Percentiles rank a stretch among this genome's conserved stretches.
Evolutionary conservation across 2,888 invertebrate genomes (phyloP).

Genomic region (Poecilobothrus nobilitatus): DNA sequence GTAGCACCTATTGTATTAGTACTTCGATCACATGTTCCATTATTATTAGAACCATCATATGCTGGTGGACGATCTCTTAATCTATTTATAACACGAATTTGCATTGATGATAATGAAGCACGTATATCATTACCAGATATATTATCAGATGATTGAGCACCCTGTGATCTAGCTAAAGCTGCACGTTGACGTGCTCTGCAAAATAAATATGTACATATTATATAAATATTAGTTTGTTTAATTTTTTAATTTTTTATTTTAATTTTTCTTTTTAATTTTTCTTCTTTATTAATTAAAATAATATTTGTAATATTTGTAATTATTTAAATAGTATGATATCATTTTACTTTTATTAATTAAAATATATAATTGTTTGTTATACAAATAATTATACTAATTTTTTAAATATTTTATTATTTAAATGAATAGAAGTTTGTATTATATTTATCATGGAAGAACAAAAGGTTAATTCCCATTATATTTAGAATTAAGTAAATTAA

Average conservation of each 20-base stretch:
- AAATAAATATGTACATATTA: not conserved
- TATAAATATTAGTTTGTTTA: not conserved
- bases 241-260: not conserved
- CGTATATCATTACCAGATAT: conserved; percentile 21
- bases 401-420: no score
- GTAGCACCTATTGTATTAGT: not conserved
- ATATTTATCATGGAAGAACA: no score
- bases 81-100: conserved; percentile 26
- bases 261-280: not conserved
- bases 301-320: not conserved
- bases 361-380: no score
- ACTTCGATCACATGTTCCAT: not conserved
- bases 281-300: not conserved
- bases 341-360: no score
- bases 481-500: no score
- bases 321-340: not conserved
- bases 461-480: no score
- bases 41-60: conserved; percentile 22
- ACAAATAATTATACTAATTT: no score
- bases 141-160: conserved; percentile 12
- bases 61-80: conserved; percentile 29
- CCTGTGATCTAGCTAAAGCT: conserved; percentile 17
- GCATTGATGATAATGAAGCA: conserved; percentile 27
- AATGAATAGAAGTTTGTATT: no score
- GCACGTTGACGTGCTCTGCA: conserved; percentile 23